These are phyloP conservation scores for Tetanocera ferruginea DNA, from an alignment of 2,888 invertebrate species.

Conservation along the genomic window DNA sequence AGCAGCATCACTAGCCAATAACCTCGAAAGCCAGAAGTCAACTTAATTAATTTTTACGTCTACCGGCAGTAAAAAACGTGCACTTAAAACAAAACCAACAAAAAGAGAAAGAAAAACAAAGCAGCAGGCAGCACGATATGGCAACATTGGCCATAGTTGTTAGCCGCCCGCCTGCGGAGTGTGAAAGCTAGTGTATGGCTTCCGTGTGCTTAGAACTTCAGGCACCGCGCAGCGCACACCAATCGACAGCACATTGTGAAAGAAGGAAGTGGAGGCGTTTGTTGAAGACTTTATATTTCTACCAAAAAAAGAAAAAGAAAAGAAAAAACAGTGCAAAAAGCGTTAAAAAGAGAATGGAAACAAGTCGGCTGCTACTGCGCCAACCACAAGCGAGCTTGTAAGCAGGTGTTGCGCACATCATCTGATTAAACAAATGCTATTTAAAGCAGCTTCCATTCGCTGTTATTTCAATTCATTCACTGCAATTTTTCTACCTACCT, in stretches of 20 bases:
- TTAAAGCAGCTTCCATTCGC: slow-evolving; percentile 22
- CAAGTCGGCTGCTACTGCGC: neutral
- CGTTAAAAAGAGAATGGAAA: neutral
- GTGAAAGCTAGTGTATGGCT: slow-evolving; percentile 37
- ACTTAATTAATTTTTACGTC: slow-evolving; percentile 38
- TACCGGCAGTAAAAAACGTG: neutral
- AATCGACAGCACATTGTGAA: neutral
- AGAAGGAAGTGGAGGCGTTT: slow-evolving; percentile 27
- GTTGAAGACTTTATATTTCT: slow-evolving; percentile 19
- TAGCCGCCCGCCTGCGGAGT: slow-evolving; percentile 17
- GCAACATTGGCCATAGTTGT: slow-evolving; percentile 13
- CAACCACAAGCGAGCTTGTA: neutral
- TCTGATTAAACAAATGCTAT: slow-evolving; percentile 37
- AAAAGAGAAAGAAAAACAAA: neutral
- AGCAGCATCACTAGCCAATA: slow-evolving; percentile 21
- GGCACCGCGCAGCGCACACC: slow-evolving; percentile 19
- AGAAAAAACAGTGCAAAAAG: neutral
- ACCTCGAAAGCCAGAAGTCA: slow-evolving; percentile 38
- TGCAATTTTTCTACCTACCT: too few species aligned
- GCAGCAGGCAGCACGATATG: slow-evolving; percentile 14
- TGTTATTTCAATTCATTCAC: too few species aligned
- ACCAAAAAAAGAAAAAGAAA: neutral
- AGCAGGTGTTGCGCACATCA: slow-evolving; percentile 31
- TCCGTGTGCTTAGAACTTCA: slow-evolving; percentile 27
- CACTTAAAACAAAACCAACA: neutral